Evolutionary conservation across 2,797 vertebrate species (phyloP), one percentile per base, ranked within the genome.

Genomic region (Spondyliosoma cantharus): DNA sequence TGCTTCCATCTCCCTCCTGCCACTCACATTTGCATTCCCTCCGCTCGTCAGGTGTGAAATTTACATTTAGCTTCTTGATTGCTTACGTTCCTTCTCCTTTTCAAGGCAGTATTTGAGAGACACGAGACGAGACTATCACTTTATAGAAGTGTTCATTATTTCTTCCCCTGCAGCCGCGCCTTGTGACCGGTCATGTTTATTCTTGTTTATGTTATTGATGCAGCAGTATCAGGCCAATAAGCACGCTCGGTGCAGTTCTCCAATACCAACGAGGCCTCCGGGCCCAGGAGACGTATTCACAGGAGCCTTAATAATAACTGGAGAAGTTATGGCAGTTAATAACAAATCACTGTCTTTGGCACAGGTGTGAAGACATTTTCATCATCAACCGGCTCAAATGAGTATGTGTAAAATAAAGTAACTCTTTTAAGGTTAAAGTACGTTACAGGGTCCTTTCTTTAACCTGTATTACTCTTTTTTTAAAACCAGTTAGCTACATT

Each of bases 31-130:
- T 83, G 58, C 69, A 82, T 87, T 85, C 83, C 56, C 66, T 68
- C 68, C 65, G 74, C 67, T 84, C 37, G 53, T 87, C 81, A 78
- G 78, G 81, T 84, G 78, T 83, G 70, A 83, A 86, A 85, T 92
- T 71, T 78, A 76, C 77, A 78, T 82, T 74, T 24, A 45, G 29
- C 63, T 22, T 37, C 82, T 37, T 78, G 76, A 83, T 83, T 74
- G 25, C 67, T 72, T 80, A 52, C 5, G 69, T 76, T 52, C 46
- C 37, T 13, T 45, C 22, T 22, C 27, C 61, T 78, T 81, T 78
- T 74, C 27, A 27, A 73, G 24, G 56, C 20, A 8, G n/a, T 13
- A 45, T 84, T 74, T 87, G 59, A 66, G 42, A 11, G 9, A 37
- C 3, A 54, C 22, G 7, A 37, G 32, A 42, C 17, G 17, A 67